phyloP scores from a whole-genome alignment of 2,113 vertebrate species.

The Corythornis cristatus region DNA sequence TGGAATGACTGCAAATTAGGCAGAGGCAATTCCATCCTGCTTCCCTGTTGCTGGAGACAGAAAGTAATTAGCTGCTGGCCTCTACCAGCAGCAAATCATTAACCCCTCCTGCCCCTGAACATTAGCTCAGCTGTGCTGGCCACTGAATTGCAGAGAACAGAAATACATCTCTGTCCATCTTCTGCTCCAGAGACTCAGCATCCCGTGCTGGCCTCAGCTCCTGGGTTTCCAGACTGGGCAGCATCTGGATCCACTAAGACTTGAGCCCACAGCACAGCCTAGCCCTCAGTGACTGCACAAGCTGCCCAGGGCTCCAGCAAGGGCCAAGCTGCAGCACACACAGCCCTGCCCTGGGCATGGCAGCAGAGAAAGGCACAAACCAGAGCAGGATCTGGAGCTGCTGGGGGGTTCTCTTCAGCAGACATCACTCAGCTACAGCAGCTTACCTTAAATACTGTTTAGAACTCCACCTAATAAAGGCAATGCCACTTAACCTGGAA shows the following conservation, averaged over 20 bases:
- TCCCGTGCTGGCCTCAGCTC: rapidly evolving
- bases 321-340: rapidly evolving
- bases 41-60: neutral
- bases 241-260: neutral
- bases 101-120: conserved; percentile 49
- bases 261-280: neutral
- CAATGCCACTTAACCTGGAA: neutral
- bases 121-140: conserved; percentile 26
- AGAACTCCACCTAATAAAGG: neutral
- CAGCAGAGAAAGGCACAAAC: neutral
- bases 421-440: neutral
- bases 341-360: neutral
- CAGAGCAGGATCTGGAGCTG: neutral
- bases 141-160: neutral
- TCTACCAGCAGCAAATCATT: conserved; percentile 52
- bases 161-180: neutral
- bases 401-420: neutral
- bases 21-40: conserved; percentile 21
- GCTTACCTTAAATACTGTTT: neutral
- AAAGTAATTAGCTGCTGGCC: conserved; percentile 59
- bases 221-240: neutral
- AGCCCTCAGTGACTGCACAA: neutral
- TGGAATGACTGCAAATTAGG: conserved; percentile 25
- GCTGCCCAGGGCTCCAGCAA: neutral
- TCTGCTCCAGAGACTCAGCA: neutral